phyloP scores from a whole-genome alignment of 2,888 invertebrate species.

The Andrena haemorrhoa region DNA sequence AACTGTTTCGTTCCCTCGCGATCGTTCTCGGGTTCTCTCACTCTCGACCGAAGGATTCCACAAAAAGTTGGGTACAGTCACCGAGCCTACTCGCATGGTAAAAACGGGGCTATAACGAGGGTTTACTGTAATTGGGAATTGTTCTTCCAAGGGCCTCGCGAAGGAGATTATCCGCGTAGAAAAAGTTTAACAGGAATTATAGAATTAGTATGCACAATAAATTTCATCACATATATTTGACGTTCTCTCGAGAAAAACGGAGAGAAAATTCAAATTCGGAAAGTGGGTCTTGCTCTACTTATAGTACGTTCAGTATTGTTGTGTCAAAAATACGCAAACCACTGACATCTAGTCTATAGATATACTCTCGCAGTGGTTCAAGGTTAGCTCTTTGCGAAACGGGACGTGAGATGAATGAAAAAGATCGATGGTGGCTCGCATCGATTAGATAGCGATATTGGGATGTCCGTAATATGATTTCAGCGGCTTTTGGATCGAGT shows the following conservation, averaged over 20 bases:
- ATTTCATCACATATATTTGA: too few relatives aligned
- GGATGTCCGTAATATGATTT: neutral
- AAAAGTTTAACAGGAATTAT: neutral
- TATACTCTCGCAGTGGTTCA: constrained; percentile 11
- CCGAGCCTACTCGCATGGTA: too few relatives aligned
- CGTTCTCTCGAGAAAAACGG: too few relatives aligned
- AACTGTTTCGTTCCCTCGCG: too few relatives aligned
- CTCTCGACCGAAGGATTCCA: too few relatives aligned
- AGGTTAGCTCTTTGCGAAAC: constrained; percentile 27
- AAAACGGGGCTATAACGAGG: too few relatives aligned
- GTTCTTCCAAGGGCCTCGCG: neutral
- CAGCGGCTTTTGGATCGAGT: too few relatives aligned
- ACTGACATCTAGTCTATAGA: constrained; percentile 4
- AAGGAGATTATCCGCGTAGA: neutral
- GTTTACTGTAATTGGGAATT: too few relatives aligned
- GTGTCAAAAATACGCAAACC: neutral
- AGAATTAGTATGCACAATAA: too few relatives aligned
- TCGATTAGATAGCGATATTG: neutral
- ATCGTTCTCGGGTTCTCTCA: too few relatives aligned
- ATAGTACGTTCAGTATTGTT: neutral
- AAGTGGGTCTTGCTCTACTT: neutral
- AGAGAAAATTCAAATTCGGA: neutral
- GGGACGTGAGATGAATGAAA: neutral
- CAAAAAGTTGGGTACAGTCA: too few relatives aligned
- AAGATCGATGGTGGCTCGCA: neutral